These are phyloP conservation scores for Porites lobata DNA, from an alignment of 92 coral and sea anemone genomes.

Conservation along the genomic window DNA sequence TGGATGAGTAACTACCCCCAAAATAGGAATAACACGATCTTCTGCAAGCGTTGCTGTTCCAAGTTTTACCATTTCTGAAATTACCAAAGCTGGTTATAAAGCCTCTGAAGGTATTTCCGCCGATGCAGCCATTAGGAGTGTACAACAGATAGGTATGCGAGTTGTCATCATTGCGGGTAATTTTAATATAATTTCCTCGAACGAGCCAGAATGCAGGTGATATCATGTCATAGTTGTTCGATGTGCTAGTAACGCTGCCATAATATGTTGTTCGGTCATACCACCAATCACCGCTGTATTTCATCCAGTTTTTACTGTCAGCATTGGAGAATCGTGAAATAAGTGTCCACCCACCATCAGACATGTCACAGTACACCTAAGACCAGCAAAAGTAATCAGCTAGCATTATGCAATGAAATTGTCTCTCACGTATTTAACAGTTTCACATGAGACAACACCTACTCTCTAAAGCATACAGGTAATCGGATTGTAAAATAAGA, in stretches of 20 bases:
- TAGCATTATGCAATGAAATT: too few species aligned
- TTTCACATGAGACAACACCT: too few species aligned
- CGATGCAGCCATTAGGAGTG: conserved; percentile 68
- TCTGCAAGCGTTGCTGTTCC: conserved; percentile 72
- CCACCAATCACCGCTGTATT: conserved; percentile 74
- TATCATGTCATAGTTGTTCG: conserved; percentile 79
- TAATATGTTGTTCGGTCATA: conserved; percentile 63
- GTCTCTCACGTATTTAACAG: too few species aligned
- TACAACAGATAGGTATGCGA: conserved; percentile 65
- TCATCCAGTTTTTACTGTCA: conserved; percentile 80
- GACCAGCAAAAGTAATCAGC: too few species aligned
- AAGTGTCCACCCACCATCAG: conserved; percentile 76
- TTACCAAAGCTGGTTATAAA: conserved; percentile 65
- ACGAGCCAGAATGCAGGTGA: conserved; percentile 80
- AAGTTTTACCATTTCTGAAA: conserved; percentile 51
- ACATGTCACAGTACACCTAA: conserved; percentile 61
- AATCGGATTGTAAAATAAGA: too few species aligned
- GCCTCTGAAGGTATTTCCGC: conserved; percentile 68
- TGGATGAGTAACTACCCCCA: conserved; percentile 63
- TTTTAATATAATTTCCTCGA: conserved; percentile 64
- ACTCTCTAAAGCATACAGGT: too few species aligned
- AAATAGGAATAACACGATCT: conserved; percentile 60
- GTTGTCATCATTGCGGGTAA: conserved; percentile 75
- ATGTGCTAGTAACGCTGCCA: conserved; percentile 64
- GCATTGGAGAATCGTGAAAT: conserved; percentile 80